Evolutionary conservation across 2,113 vertebrate species (phyloP).

Genomic region (Osmerus mordax): DNA sequence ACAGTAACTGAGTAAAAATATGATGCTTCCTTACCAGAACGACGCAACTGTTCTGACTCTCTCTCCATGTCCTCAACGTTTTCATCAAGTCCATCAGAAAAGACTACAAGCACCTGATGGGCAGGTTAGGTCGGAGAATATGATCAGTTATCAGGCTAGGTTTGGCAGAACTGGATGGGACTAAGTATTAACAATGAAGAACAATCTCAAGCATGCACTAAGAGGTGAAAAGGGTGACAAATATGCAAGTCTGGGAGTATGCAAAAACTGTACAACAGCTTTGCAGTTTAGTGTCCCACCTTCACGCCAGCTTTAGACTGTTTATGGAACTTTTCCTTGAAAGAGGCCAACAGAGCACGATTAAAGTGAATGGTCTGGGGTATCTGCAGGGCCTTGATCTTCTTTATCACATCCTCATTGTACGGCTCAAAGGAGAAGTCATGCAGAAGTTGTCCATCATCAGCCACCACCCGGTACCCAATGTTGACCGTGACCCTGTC

Average conservation of each 20-base stretch:
- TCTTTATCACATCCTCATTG: slow-evolving; percentile 57
- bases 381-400: slow-evolving; percentile 65
- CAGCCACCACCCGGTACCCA: slow-evolving; percentile 63
- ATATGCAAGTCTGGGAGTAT: neutral
- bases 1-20: neutral
- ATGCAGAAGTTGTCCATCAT: slow-evolving; percentile 48
- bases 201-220: neutral
- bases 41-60: slow-evolving; percentile 61
- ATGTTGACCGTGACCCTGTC: slow-evolving; percentile 47
- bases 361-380: slow-evolving; percentile 67
- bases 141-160: neutral
- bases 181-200: neutral
- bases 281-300: slow-evolving; percentile 47
- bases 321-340: slow-evolving; percentile 61
- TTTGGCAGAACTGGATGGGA: neutral
- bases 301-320: slow-evolving; percentile 58
- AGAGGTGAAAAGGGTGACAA: neutral
- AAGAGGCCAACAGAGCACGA: slow-evolving; percentile 65
- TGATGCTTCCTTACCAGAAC: slow-evolving; percentile 61
- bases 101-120: slow-evolving; percentile 79
- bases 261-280: neutral
- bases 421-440: slow-evolving; percentile 74
- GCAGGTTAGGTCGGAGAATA: neutral
- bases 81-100: slow-evolving; percentile 83
- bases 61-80: slow-evolving; percentile 64